A percentile compares a stretch with the other conserved stretches of the same genome.
These are phyloP conservation scores for Melitaea cinxia DNA, from an alignment of 1,140 invertebrate species.

Conservation along the genomic window DNA sequence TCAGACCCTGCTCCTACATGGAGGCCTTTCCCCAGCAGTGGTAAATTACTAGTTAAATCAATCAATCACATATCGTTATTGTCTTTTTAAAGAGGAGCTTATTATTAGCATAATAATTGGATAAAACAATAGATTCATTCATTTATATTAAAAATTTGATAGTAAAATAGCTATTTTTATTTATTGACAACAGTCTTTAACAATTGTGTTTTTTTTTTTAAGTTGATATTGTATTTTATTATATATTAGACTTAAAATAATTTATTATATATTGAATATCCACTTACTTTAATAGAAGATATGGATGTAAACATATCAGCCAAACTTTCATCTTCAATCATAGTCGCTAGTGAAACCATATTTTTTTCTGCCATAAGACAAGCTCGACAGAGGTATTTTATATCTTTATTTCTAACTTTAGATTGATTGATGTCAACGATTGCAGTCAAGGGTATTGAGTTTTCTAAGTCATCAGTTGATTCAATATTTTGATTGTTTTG, in stretches of 20 bases:
- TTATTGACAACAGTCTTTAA: too few species aligned
- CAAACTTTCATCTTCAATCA: constrained; percentile 34
- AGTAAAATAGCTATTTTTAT: too few species aligned
- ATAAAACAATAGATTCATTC: too few species aligned
- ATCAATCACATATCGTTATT: too few species aligned
- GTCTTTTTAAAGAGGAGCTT: too few species aligned
- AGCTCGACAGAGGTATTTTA: constrained; percentile 48
- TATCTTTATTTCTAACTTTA: neutral
- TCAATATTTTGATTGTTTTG: neutral
- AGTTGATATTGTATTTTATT: too few species aligned
- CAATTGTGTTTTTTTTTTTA: too few species aligned
- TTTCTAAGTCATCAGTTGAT: constrained; percentile 31
- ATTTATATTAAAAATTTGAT: too few species aligned
- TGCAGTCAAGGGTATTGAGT: constrained; percentile 42
- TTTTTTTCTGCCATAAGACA: constrained; percentile 44
- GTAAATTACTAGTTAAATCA: too few species aligned
- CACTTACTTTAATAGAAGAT: constrained; percentile 55
- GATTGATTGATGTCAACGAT: constrained; percentile 17
- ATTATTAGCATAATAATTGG: too few species aligned
- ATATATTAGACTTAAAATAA: neutral
- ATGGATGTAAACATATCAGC: constrained; percentile 51
- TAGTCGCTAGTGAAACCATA: constrained; percentile 43
- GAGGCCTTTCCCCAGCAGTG: too few species aligned
- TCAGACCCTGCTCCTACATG: too few species aligned
- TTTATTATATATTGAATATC: neutral